Percentiles rank a stretch among this genome's conserved stretches.
Conservation (phyloP, 92 coral and sea anemone genomes). For the Bergia sp. region DNA sequence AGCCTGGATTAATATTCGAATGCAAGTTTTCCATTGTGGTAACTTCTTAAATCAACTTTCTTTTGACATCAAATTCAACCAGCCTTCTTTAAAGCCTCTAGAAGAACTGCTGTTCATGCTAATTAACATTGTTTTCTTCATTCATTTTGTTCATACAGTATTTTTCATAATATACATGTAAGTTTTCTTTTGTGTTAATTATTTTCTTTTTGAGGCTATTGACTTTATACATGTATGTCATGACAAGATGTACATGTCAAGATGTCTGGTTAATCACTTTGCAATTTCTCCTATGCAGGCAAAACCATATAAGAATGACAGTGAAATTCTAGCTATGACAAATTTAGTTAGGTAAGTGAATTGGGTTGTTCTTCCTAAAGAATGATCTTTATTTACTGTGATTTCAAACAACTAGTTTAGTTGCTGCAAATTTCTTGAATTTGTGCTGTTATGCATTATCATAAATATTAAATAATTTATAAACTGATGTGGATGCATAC, state of each 20-base stretch:
- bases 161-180: neutral
- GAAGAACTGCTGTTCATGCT: no score
- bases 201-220: neutral
- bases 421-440: neutral
- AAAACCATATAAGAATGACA: constrained; percentile 94
- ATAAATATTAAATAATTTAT: no score
- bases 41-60: no score
- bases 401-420: neutral
- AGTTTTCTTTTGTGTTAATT: neutral
- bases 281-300: constrained; percentile 56
- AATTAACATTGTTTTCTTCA: no score
- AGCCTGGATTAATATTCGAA: no score
- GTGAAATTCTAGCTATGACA: constrained; percentile 97
- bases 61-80: no score
- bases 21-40: no score
- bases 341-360: constrained; percentile 77
- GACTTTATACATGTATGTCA: neutral
- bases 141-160: no score
- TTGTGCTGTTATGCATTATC: neutral
- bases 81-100: no score
- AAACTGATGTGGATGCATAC: no score
- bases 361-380: neutral
- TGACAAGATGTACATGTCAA: neutral
- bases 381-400: neutral
- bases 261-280: neutral